Conservation (phyloP, 2,888 invertebrate species). For the Polia nebulosa region DNA sequence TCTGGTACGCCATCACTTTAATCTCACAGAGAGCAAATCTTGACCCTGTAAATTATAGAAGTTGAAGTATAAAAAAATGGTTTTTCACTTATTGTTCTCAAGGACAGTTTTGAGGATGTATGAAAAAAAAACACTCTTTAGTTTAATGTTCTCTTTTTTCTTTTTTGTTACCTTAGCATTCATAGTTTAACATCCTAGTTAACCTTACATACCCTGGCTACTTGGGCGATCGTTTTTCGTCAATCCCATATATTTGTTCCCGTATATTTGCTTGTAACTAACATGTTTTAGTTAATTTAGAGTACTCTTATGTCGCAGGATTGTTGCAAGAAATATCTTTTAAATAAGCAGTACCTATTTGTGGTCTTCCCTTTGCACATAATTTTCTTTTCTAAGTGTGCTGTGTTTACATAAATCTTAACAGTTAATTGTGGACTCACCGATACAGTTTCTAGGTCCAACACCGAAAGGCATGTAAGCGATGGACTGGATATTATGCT, state of each 20-base stretch:
- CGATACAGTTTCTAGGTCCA: slow-evolving; percentile 91
- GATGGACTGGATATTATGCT: slow-evolving; percentile 71
- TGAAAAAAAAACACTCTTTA: neutral
- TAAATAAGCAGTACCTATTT: neutral
- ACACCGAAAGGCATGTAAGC: slow-evolving; percentile 88
- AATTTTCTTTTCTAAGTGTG: neutral
- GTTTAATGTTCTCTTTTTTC: too few relatives aligned
- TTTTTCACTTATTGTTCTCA: too few relatives aligned
- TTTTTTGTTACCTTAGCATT: too few relatives aligned
- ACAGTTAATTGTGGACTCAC: slow-evolving; percentile 66
- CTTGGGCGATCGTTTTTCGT: too few relatives aligned
- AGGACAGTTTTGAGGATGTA: too few relatives aligned
- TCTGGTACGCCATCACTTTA: slow-evolving; percentile 79
- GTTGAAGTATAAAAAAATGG: neutral
- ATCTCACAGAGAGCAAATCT: slow-evolving; percentile 82
- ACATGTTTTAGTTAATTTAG: too few relatives aligned
- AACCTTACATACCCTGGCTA: too few relatives aligned
- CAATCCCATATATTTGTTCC: too few relatives aligned
- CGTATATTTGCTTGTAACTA: too few relatives aligned
- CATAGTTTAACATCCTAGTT: too few relatives aligned
- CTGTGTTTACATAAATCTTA: neutral
- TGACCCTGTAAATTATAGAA: slow-evolving; percentile 64
- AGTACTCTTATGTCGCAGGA: too few relatives aligned
- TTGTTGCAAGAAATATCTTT: too few relatives aligned
- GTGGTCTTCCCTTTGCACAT: neutral